These are phyloP conservation scores for Microcebus ravelobensis DNA, from an alignment of 2,113 vertebrate species.

Conservation along the genomic window DNA sequence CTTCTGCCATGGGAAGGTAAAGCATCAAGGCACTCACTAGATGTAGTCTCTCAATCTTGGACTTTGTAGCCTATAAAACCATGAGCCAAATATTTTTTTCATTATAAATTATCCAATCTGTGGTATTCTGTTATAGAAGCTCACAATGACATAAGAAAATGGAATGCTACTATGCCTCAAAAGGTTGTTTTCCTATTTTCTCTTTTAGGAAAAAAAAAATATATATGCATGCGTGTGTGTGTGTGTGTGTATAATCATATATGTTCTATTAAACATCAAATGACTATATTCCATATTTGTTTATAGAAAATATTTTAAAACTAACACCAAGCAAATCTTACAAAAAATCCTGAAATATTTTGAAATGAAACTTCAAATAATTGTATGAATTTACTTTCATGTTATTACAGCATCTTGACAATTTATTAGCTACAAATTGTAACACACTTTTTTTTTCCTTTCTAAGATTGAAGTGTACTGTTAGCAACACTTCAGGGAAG, in stretches of 20 bases:
- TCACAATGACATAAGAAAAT: neutral
- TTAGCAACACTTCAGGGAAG: conserved; percentile 71
- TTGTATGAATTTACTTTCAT: conserved; percentile 28
- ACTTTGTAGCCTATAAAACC: neutral
- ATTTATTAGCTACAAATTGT: conserved; percentile 56
- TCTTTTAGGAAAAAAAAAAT: neutral
- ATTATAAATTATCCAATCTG: neutral
- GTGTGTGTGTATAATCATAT: neutral
- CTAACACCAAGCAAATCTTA: neutral
- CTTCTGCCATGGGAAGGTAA: neutral
- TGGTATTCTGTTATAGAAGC: neutral
- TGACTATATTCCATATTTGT: neutral
- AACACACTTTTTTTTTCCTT: conserved; percentile 14
- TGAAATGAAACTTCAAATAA: conserved; percentile 47
- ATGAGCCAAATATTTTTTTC: neutral
- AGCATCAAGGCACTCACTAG: neutral
- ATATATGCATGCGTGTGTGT: too few species aligned
- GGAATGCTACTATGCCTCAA: neutral
- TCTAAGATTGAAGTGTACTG: conserved; percentile 58
- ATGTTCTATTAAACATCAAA: conserved; percentile 28
- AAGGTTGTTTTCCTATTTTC: neutral
- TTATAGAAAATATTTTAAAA: conserved; percentile 58
- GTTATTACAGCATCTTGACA: conserved; percentile 46
- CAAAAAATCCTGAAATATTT: conserved; percentile 33
- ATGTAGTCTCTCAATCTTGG: neutral